phyloP scores from a whole-genome alignment of 2,113 vertebrate species.

The Ahaetulla prasina region DNA sequence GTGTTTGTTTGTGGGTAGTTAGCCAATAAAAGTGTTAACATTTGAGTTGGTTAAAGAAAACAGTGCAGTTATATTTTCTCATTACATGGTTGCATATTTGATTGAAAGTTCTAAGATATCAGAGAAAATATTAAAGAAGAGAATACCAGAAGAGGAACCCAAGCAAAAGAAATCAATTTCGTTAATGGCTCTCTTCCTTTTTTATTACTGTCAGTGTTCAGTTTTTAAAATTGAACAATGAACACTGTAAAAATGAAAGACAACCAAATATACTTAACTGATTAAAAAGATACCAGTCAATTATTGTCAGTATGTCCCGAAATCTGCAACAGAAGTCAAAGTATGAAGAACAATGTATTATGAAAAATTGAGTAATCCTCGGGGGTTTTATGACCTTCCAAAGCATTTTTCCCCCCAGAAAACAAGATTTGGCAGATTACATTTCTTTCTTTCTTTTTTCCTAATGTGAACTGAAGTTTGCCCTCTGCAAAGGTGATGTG shows the following conservation, averaged over 20 bases:
- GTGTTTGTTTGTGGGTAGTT: background rate
- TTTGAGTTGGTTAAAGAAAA: background rate
- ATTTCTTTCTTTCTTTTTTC: background rate
- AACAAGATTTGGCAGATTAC: slow-evolving; percentile 5
- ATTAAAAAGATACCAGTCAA: slow-evolving; percentile 6
- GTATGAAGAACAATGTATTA: background rate
- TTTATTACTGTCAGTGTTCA: background rate
- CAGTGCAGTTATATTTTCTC: background rate
- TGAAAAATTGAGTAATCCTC: background rate
- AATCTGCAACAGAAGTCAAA: slow-evolving; percentile 9
- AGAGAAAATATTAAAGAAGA: background rate
- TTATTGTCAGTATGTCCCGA: background rate
- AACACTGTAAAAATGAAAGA: slow-evolving; percentile 23
- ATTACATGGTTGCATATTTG: slow-evolving; percentile 11
- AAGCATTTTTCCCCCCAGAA: background rate
- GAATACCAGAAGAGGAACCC: background rate
- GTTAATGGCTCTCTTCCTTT: background rate
- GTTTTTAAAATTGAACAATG: slow-evolving; percentile 16
- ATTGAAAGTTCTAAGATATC: background rate
- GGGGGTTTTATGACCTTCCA: slow-evolving; percentile 7
- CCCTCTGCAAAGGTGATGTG: background rate
- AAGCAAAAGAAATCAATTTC: background rate
- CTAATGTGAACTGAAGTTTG: slow-evolving; percentile 5
- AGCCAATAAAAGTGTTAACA: background rate
- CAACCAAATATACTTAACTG: slow-evolving; percentile 15